phyloP scores from a whole-genome alignment of 2,113 vertebrate species.

The Crocuta crocuta region DNA sequence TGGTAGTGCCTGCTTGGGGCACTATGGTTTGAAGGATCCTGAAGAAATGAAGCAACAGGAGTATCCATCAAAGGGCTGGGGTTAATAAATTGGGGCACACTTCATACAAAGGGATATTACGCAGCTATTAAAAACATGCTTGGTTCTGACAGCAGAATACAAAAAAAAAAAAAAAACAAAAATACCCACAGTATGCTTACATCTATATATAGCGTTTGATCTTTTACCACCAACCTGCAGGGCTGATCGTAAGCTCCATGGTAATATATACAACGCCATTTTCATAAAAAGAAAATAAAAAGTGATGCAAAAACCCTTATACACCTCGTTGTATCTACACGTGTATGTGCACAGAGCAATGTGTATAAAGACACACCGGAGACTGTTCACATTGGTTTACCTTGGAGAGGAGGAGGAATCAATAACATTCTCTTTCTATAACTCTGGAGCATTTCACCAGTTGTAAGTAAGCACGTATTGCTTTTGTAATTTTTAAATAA shows the following conservation, averaged over 20 bases:
- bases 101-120: neutral
- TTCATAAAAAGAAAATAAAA: conserved; percentile 34
- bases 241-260: neutral
- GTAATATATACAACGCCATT: neutral
- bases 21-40: neutral
- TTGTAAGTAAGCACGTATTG: neutral
- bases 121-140: neutral
- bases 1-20: neutral
- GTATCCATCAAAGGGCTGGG: neutral
- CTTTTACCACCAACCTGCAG: neutral
- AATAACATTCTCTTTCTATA: neutral
- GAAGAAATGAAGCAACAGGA: conserved; percentile 36
- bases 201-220: neutral
- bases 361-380: neutral
- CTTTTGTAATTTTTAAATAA: conserved; percentile 35
- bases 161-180: neutral
- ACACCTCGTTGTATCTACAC: neutral
- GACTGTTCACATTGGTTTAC: neutral
- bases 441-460: conserved; percentile 47
- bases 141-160: neutral
- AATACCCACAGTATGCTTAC: neutral
- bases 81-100: neutral
- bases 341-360: neutral
- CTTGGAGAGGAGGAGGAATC: neutral
- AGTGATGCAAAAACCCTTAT: neutral